Evolutionary conservation across 2,888 invertebrate species (phyloP).

Genomic region (Sialis lutaria): DNA sequence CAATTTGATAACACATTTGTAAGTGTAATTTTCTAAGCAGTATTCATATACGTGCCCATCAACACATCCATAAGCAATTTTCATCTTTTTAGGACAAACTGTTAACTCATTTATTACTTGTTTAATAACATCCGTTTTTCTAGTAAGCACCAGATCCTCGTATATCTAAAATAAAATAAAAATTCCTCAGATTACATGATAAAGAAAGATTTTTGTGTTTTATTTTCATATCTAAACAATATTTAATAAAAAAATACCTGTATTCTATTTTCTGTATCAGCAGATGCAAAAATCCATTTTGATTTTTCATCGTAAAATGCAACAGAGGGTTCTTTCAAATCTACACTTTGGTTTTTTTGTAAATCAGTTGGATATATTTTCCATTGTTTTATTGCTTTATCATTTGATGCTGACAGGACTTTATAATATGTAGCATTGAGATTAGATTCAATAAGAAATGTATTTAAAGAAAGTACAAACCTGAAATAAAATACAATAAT

Average conservation of each 20-base stretch:
- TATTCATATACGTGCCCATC: constrained; percentile 17
- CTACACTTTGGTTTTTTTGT: constrained; percentile 10
- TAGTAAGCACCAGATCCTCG: constrained; percentile 15
- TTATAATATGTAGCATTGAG: constrained; percentile 14
- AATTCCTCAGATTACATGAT: too few species aligned
- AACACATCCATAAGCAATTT: constrained; percentile 18
- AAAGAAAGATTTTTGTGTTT: too few species aligned
- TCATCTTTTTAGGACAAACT: constrained; percentile 15
- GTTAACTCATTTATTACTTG: constrained; percentile 15
- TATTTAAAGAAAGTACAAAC: constrained; percentile 17
- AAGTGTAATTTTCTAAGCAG: constrained; percentile 14
- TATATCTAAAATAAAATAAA: constrained; percentile 14
- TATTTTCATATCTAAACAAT: too few species aligned
- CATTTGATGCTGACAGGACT: constrained; percentile 18
- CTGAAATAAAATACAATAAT: constrained; percentile 11
- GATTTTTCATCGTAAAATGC: constrained; percentile 14
- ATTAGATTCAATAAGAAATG: constrained; percentile 16
- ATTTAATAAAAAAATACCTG: too few species aligned
- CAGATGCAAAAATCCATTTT: not conserved
- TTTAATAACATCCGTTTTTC: constrained; percentile 13
- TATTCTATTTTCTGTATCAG: too few species aligned
- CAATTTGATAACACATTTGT: constrained; percentile 12
- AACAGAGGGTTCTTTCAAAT: constrained; percentile 13
- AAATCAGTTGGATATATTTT: constrained; percentile 15
- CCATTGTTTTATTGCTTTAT: constrained; percentile 19